phyloP scores from a whole-genome alignment of 2,888 invertebrate genomes.

The Ennomos quercinarius region DNA sequence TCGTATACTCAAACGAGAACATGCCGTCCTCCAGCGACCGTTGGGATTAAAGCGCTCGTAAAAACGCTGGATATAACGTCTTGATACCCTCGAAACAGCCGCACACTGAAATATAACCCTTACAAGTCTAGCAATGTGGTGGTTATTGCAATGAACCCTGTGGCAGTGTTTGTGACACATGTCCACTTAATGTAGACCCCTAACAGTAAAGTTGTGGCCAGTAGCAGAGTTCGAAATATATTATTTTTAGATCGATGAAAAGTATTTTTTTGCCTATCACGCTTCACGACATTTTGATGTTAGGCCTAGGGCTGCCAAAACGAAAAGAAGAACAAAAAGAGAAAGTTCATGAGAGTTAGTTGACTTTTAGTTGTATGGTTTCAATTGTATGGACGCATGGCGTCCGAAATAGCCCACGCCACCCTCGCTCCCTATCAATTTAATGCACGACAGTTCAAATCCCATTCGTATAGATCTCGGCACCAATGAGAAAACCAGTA shows the following conservation, averaged over 20 bases:
- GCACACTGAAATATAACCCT: slow-evolving; percentile 44
- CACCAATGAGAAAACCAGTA: too few species aligned
- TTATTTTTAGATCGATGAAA: neutral
- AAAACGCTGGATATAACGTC: slow-evolving; percentile 78
- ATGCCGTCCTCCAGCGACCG: slow-evolving; percentile 52
- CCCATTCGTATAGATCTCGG: too few species aligned
- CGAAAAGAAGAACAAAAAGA: too few species aligned
- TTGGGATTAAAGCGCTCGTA: slow-evolving; percentile 80
- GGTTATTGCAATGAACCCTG: slow-evolving; percentile 23
- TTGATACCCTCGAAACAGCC: slow-evolving; percentile 65
- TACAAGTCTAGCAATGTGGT: slow-evolving; percentile 36
- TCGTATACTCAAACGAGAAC: slow-evolving; percentile 50
- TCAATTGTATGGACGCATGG: too few species aligned
- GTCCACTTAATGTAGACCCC: slow-evolving; percentile 30
- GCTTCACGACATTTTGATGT: too few species aligned
- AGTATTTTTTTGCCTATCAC: neutral
- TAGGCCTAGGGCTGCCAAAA: too few species aligned
- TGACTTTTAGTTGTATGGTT: too few species aligned
- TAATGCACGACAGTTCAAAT: too few species aligned
- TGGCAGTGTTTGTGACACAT: slow-evolving; percentile 17
- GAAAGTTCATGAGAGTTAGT: too few species aligned
- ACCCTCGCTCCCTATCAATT: too few species aligned
- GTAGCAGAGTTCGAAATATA: slow-evolving; percentile 9
- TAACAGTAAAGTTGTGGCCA: slow-evolving; percentile 21
- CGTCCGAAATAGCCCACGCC: too few species aligned